Percentiles rank a stretch among this genome's conserved stretches.
These are phyloP conservation scores for Machaerirhynchus nigripectus DNA, from an alignment of 2,113 vertebrate genomes.

Conservation along the genomic window DNA sequence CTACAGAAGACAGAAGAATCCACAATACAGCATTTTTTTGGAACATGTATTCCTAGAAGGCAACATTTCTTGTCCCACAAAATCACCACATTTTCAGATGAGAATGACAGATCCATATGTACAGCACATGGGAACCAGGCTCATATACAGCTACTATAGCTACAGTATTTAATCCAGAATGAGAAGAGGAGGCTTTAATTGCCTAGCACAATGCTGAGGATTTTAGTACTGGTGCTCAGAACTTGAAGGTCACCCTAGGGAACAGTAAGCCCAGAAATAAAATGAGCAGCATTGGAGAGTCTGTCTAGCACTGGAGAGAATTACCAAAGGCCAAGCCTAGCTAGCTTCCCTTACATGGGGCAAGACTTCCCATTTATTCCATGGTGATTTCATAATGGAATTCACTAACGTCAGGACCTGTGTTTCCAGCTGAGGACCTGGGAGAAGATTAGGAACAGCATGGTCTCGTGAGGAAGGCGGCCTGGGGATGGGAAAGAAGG, in stretches of 20 bases:
- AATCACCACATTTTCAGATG: background rate
- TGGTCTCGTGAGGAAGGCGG: rapidly evolving
- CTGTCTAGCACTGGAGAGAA: background rate
- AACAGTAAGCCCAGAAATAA: background rate
- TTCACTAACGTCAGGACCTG: background rate
- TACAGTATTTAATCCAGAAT: background rate
- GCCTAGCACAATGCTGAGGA: background rate
- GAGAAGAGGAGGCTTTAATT: background rate
- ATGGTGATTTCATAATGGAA: background rate
- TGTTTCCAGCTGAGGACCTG: background rate
- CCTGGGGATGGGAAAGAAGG: background rate
- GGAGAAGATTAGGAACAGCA: background rate
- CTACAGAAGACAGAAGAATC: background rate
- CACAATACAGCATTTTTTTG: background rate
- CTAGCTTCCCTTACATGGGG: background rate
- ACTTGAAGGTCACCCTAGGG: background rate
- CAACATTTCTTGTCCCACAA: background rate
- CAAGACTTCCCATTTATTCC: background rate
- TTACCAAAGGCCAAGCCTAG: background rate
- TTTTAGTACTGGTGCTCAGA: background rate
- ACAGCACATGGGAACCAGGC: background rate
- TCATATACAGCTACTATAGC: background rate
- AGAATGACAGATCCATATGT: background rate
- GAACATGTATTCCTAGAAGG: background rate
- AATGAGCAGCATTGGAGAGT: rapidly evolving